Base-by-base conservation (phyloP, 2,797 vertebrate genomes). In the Falco biarmicus region DNA sequence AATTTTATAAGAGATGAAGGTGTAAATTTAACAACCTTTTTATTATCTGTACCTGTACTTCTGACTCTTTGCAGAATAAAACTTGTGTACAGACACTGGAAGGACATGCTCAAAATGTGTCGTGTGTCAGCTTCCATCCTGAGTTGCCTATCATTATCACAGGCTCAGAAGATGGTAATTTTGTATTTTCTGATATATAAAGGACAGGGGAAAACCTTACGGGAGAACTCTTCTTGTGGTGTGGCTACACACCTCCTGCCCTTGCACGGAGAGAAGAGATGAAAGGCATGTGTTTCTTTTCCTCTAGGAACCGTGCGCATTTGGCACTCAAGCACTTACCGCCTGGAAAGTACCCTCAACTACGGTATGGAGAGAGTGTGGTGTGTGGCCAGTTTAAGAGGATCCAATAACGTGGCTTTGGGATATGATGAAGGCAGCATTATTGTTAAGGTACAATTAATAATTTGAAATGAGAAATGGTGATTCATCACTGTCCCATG, bases 401-500 rank as follows among this genome's bases (percentile, higher is more conserved):
- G 99, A 51, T 99, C 99, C 97, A 99, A 99, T 97, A 99, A 99
- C 14, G 99, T 99, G 34, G 99, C 99, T 1, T 94, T 99, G 87
- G 99, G 99, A 9, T 99, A 99, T 41, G 99, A 99, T 41, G 99
- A 99, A 97, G 99, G 99, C 94, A 99, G 99, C 98, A 99, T 99
- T 88, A 99, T 99, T 92, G 99, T 99, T 82, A 99, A 99, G 99
- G 99, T 99, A 98, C 87, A 34, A 0, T 24, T 86, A 28, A 29
- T 47, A n/a, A 12, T n/a, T 70, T 70, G 48, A 32, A 92, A 24
- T 28, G 31, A 76, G 68, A 87, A 77, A 50, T 5, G 4, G 28
- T 21, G 39, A 56, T 63, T 63, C 6, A 6, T 51, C 1, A 0
- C 29, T 59, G 14, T 70, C n/a, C 29, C 51, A 7, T 50, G 29